Evolutionary conservation across 2,113 vertebrate genomes (phyloP).

Genomic region (Coptodon rendalli): DNA sequence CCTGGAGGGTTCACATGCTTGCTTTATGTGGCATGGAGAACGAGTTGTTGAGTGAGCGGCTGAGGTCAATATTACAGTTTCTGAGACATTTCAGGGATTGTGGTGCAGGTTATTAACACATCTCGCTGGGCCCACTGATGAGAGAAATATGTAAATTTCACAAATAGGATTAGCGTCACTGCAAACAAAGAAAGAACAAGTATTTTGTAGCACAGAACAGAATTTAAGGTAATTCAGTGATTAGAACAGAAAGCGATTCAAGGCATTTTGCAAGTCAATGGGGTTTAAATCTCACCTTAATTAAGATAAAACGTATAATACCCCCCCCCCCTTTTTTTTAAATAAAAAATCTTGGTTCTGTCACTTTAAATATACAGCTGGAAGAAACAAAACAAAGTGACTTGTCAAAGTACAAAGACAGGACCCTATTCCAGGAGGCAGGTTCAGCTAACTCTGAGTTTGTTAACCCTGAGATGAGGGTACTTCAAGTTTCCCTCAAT

Average conservation of each 20-base stretch:
- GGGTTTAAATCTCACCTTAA: neutral
- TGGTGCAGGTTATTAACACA: neutral
- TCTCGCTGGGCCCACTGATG: neutral
- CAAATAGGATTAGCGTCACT: neutral
- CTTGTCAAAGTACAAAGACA: neutral
- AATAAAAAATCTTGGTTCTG: neutral
- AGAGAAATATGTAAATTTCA: neutral
- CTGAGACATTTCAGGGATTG: neutral
- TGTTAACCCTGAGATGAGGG: no score
- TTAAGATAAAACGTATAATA: neutral
- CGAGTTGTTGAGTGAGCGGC: neutral
- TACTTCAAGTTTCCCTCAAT: no score
- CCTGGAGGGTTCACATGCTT: neutral
- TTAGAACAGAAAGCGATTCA: neutral
- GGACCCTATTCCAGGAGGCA: no score
- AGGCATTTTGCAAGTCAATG: neutral
- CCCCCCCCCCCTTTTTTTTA: fast-evolving
- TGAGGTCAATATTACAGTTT: neutral
- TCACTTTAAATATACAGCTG: neutral
- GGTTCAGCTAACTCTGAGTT: no score
- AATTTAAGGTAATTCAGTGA: neutral
- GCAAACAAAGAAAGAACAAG: neutral
- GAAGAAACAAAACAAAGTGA: neutral
- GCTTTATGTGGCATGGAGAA: neutral
- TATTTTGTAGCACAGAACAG: neutral